Conservation (phyloP, 2,113 vertebrate species). For the Xenopus laevis region DNA sequence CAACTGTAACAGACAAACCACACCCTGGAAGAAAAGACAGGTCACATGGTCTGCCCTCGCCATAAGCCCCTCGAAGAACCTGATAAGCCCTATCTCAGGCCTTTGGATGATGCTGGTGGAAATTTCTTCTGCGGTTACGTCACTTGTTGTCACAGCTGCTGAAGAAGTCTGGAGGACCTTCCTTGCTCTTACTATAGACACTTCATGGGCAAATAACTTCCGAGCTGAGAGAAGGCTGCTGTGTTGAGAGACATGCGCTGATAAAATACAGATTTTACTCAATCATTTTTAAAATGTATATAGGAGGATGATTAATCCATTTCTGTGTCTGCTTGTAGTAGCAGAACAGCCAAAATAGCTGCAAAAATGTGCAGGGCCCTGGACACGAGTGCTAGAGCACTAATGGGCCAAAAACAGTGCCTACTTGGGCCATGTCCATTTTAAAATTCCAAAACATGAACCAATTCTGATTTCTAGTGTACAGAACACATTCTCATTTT, state of each 20-base stretch:
- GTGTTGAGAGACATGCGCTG: background rate
- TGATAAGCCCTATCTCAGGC: constrained; percentile 58
- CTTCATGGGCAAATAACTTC: constrained; percentile 8
- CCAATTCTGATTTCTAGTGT: no score
- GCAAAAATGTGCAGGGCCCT: background rate
- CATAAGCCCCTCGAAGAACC: constrained; percentile 50
- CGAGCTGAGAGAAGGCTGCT: background rate
- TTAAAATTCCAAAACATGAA: no score
- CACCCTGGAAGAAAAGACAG: constrained; percentile 46
- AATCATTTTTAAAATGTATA: no score
- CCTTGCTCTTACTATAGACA: constrained; percentile 47
- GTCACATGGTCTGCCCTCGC: constrained; percentile 51
- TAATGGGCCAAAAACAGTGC: no score
- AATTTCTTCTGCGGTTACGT: constrained; percentile 60
- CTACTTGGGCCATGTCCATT: no score
- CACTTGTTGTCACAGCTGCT: constrained; percentile 62
- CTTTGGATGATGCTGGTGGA: constrained; percentile 57
- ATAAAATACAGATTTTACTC: no score
- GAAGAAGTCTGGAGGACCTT: constrained; percentile 33
- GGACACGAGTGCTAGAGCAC: no score
- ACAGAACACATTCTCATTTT: no score
- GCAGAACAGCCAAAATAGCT: no score
- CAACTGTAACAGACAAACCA: constrained; percentile 54
- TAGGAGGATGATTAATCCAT: no score
- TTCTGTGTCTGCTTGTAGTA: no score